Conservation (phyloP, 2,888 invertebrate genomes). For the Pseudococcus viburni region DNA sequence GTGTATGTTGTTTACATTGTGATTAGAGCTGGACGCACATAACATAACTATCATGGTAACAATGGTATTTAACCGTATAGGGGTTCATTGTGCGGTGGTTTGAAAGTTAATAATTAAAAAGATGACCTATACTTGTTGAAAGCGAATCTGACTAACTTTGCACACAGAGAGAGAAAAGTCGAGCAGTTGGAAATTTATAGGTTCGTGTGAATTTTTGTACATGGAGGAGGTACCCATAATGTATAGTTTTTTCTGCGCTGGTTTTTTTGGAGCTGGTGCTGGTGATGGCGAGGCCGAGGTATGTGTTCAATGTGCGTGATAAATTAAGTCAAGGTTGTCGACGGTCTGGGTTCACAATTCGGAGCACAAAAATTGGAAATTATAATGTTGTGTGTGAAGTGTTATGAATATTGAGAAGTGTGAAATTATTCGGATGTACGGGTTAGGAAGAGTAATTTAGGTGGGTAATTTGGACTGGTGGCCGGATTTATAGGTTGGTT, state of each 20-base stretch:
- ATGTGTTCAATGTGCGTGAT: constrained; percentile 33
- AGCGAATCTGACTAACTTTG: constrained; percentile 24
- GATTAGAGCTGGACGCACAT: background rate
- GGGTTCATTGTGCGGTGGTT: constrained; percentile 33
- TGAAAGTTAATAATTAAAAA: constrained; percentile 54
- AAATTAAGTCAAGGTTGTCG: constrained; percentile 52
- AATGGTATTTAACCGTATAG: constrained; percentile 32
- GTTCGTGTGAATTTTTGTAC: background rate
- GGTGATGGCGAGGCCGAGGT: background rate
- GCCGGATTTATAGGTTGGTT: background rate
- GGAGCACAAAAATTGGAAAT: constrained; percentile 4
- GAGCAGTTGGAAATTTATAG: background rate
- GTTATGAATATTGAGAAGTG: constrained; percentile 8
- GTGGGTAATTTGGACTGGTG: background rate
- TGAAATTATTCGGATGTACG: constrained; percentile 7
- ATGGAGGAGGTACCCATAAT: background rate
- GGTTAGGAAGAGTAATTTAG: background rate
- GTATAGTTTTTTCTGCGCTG: background rate
- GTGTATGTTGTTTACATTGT: constrained; percentile 32
- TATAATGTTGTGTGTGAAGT: constrained; percentile 6
- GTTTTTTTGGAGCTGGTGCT: background rate
- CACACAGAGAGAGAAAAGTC: background rate
- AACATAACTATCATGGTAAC: background rate
- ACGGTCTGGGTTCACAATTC: constrained; percentile 2
- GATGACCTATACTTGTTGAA: constrained; percentile 37